A percentile compares a stretch with the other conserved stretches of the same genome.
phyloP scores from a whole-genome alignment of 64 coral and sea anemone genomes.

The Astreopora myriophthalma region DNA sequence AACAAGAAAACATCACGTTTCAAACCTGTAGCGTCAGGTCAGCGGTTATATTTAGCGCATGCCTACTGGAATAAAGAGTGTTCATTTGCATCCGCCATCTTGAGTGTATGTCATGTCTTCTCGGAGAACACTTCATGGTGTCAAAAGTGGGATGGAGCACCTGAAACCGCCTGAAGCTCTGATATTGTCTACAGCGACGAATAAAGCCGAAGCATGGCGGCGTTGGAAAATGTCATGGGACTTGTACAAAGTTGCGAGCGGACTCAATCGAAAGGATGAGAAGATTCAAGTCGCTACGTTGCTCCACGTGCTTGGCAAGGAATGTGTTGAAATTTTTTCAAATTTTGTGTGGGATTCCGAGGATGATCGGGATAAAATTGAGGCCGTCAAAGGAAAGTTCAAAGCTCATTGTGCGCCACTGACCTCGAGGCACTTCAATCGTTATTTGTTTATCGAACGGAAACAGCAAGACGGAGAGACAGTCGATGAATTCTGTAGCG shows the following conservation, averaged over 20 bases:
- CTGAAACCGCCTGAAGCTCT: too few relatives aligned
- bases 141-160: too few relatives aligned
- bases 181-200: constrained; percentile 20
- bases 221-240: constrained; percentile 40
- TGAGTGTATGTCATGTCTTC: too few relatives aligned
- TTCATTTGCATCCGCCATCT: too few relatives aligned
- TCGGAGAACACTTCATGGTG: too few relatives aligned
- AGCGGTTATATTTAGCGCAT: too few relatives aligned
- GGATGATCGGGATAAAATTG: constrained; percentile 51
- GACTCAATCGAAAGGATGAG: neutral
- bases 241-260: constrained; percentile 44
- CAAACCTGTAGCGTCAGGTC: too few relatives aligned
- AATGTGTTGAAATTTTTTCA: constrained; percentile 61
- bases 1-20: too few relatives aligned
- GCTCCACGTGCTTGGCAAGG: constrained; percentile 38
- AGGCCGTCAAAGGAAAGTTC: constrained; percentile 32
- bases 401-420: constrained; percentile 46
- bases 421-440: constrained; percentile 57
- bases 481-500: too few relatives aligned
- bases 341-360: constrained; percentile 38
- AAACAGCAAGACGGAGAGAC: constrained; percentile 29
- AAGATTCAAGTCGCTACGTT: too few relatives aligned
- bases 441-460: constrained; percentile 59
- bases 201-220: constrained; percentile 62
- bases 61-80: too few relatives aligned